Base-by-base conservation (phyloP, 2,797 vertebrate species). In the Todus mexicanus region DNA sequence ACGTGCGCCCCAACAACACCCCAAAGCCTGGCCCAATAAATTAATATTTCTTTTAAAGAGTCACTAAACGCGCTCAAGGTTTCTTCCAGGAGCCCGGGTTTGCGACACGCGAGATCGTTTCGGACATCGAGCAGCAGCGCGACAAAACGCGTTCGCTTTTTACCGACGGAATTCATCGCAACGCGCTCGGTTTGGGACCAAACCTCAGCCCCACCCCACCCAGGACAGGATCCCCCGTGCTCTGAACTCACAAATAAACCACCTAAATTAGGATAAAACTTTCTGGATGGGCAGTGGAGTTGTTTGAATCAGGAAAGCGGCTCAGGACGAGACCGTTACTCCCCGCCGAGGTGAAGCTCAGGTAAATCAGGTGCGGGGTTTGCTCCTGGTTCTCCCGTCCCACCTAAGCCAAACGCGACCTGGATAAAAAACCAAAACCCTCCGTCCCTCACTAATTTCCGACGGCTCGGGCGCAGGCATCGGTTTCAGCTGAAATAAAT, bases 61-160 rank as follows among this genome's bases (percentile, higher is more conserved):
- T 11, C 4, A 0, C 19, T 0, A 37, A 61, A 85, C 20, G 17
- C 0, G 0, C 48, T 47, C 14, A 0, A n/a, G 0, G 43, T 51
- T 91, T 18, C 84, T 27, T 35, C 5, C 29, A 22, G 23, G 19
- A 51, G 14, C 53, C 11, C 23, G 2, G 8, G 8, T 4, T 18
- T 40, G 74, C 0, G 0, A 15, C 15, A 8, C 38, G 7, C 3
- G 0, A 31, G 33, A 31, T 6, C 1, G 2, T 29, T 69, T 27
- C 0, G 29, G 51, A 5, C 59, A n/a, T 26, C 48, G 10, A 83
- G 76, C 13, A 7, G 16, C 2, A 1, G 56, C 2, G 0, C 1
- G 37, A 22, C 10, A 53, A 2, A 37, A 43, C 7, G 22, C 0
- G 0, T 4, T 16, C 1, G 3, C 14, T 48, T 43, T 0, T 2